Evolutionary conservation across 1,140 invertebrate species (phyloP), one percentile per base, ranked within the genome.

Genomic region (Bactericera cockerelli): DNA sequence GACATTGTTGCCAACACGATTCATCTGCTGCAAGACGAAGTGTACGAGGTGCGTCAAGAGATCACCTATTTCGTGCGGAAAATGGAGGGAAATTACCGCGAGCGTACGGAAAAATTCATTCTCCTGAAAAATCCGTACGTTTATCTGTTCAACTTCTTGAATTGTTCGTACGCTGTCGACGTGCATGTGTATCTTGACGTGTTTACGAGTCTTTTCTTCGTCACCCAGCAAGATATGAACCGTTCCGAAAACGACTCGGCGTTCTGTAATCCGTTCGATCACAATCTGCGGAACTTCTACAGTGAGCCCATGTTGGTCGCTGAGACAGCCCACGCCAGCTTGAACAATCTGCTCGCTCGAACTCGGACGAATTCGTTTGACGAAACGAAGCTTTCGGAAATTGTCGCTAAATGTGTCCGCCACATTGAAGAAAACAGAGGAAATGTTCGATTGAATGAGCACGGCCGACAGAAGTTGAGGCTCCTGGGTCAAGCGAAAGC

Each of bases 11-110:
- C 8, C 8, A 49, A 49, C 19, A 16, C 22, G 4, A 49, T 49
- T 6, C 42, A 49, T 49, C 42, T 49, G 8, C n/a, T 49, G 19
- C 42, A 49, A 22, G 42, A 49, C n/a, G 42, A 49, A 49, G 42
- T 49, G 22, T 49, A 49, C 19, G 42, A 49, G 22, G 42, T 49
- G 42, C 42, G 42, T 19, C 42, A 49, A 8, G 42, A 49, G 19
- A 49, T 49, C 3, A 49, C 22, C 19, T 49, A 49, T 49, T 49
- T 49, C 8, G 42, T 49, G 6, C 6, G 42, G 19, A 19, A 49
- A 6, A 6, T 49, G 8, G 4, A 22, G 8, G 8, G n/a, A 16
- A 6, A 4, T 49, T 22, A 6, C 4, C 8, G 3, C 8, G 42
- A 49, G 3, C 3, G 8, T 19, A 6, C 22, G 4, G 4, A 49